A percentile compares a stretch with the other conserved stretches of the same genome.
phyloP scores from a whole-genome alignment of 2,888 invertebrate species.

The Petrolisthes manimaculis region DNA sequence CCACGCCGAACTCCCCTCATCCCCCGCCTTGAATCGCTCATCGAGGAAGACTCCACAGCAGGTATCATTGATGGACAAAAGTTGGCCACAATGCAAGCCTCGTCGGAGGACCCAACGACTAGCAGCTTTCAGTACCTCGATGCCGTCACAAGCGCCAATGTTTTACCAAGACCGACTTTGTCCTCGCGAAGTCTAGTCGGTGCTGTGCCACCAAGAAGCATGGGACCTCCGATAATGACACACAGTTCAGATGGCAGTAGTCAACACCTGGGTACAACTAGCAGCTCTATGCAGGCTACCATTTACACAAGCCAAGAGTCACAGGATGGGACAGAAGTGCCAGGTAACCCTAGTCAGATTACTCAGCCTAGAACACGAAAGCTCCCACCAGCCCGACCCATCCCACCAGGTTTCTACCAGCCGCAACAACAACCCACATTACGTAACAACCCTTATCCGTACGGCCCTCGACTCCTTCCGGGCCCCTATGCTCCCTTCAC shows the following conservation, averaged over 20 bases:
- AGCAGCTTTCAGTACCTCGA: background rate
- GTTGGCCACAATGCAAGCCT: background rate
- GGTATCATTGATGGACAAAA: constrained; percentile 11
- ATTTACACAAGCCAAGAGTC: background rate
- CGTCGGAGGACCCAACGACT: background rate
- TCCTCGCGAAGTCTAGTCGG: constrained; percentile 48
- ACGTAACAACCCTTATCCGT: constrained; percentile 56
- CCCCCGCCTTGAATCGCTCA: constrained; percentile 31
- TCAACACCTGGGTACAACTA: background rate
- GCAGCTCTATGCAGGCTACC: background rate
- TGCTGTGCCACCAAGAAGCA: constrained; percentile 24
- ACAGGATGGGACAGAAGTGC: no score
- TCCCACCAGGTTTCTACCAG: constrained; percentile 17
- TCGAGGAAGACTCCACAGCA: constrained; percentile 25
- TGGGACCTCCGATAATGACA: background rate
- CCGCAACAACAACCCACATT: background rate
- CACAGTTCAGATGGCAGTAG: background rate
- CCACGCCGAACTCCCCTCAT: background rate
- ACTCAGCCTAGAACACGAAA: constrained; percentile 9
- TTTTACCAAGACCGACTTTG: constrained; percentile 17
- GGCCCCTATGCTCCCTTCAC: constrained; percentile 26
- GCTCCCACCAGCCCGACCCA: constrained; percentile 30
- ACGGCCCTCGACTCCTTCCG: constrained; percentile 44
- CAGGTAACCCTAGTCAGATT: background rate
- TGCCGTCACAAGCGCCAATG: background rate